Conservation (phyloP, 2,888 invertebrate species). For the Heteromurus nitidus region DNA sequence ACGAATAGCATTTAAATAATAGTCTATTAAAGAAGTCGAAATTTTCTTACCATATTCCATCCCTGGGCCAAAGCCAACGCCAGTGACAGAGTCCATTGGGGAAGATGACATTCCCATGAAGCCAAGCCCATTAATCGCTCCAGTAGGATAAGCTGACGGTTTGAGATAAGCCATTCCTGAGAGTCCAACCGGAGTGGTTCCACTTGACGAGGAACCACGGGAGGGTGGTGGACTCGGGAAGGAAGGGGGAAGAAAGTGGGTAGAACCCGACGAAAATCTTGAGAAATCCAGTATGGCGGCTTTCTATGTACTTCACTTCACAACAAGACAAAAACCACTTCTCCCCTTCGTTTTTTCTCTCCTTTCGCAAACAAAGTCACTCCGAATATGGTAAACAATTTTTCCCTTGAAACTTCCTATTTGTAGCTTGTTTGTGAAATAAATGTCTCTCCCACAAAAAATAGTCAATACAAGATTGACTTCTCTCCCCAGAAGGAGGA, state of each 20-base stretch:
- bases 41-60: constrained; percentile 65
- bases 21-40: no score
- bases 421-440: not conserved
- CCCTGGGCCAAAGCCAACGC: constrained; percentile 70
- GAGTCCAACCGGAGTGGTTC: constrained; percentile 72
- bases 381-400: constrained; percentile 50
- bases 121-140: constrained; percentile 73
- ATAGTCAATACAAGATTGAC: constrained; percentile 5
- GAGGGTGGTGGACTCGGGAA: constrained; percentile 74
- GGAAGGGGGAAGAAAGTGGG: constrained; percentile 74
- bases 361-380: constrained; percentile 26
- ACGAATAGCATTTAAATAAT: no score
- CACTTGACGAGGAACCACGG: constrained; percentile 73
- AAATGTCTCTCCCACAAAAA: constrained; percentile 23
- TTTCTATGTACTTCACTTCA: constrained; percentile 57
- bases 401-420: constrained; percentile 13
- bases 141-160: constrained; percentile 71
- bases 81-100: constrained; percentile 72
- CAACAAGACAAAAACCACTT: constrained; percentile 29
- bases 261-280: constrained; percentile 74
- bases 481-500: no score
- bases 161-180: constrained; percentile 74
- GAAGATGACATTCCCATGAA: constrained; percentile 73
- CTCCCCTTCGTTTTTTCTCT: constrained; percentile 25
- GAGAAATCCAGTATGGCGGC: constrained; percentile 73